Conservation (phyloP, 2,888 invertebrate genomes). For the Serripes groenlandicus region DNA sequence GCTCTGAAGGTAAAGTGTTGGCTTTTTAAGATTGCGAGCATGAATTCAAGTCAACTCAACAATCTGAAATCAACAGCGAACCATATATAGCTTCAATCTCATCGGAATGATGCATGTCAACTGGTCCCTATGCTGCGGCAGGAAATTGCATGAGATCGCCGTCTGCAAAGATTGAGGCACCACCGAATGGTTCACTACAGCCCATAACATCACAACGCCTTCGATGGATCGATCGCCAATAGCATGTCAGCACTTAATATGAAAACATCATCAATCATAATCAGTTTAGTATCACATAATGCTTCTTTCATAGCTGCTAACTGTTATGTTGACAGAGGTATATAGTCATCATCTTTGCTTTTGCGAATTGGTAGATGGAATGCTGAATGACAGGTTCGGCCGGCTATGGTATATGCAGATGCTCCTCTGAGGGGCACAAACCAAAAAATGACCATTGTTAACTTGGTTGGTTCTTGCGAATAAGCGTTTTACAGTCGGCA, state of each 20-base stretch:
- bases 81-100: conserved; percentile 47
- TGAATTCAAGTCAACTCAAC: conserved; percentile 56
- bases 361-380: conserved; percentile 40
- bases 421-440: conserved; percentile 69
- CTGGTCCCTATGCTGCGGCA: not conserved
- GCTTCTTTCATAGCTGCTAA: conserved; percentile 37
- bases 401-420: conserved; percentile 51
- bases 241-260: conserved; percentile 36
- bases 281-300: not conserved
- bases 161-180: conserved; percentile 4
- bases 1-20: not conserved
- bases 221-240: conserved; percentile 57
- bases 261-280: not conserved
- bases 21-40: too few species aligned
- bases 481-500: conserved; percentile 50
- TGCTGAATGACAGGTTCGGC: conserved; percentile 7
- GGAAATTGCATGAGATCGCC: not conserved
- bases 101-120: conserved; percentile 29
- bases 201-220: conserved; percentile 55
- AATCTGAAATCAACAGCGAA: conserved; percentile 59
- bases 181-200: conserved; percentile 53
- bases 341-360: conserved; percentile 49
- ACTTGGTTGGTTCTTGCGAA: conserved; percentile 37
- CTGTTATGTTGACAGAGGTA: conserved; percentile 41
- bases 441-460: conserved; percentile 49